Base-by-base conservation (phyloP, 2,888 invertebrate genomes). In the Formica aserva region DNA sequence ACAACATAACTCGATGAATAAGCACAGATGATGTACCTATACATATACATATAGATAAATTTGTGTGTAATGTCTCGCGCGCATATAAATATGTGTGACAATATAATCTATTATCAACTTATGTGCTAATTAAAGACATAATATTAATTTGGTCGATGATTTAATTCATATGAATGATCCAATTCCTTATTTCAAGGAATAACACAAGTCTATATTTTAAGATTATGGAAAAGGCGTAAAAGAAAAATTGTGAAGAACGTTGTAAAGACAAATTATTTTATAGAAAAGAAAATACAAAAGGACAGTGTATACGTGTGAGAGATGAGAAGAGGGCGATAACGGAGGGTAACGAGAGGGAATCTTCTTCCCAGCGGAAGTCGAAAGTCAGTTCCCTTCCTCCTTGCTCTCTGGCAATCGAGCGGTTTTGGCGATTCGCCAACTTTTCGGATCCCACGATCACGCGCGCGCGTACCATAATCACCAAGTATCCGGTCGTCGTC, bases 321-420 rank as follows among this genome's bases (percentile, higher is more conserved):
- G 63, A 60, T 57, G 67, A 22, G 18, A 32, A 66, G 77, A 9
- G 41, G 35, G 45, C 18, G 78, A 60, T 77, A 65, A 65, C n/a
- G 41, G 13, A 52, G 29, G 38, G 18, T 41, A 57, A 65, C 63
- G 80, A 78, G 63, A 82, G 60, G 45, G 60, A 65, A 62, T 48
- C 69, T 75, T 82, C n/a, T 18, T 72, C 72, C 72, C 82, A 72
- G 60, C 85, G 89, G 88, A 89, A 89, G 89, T 86, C 83, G 85
- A 85, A 88, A 89, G 86, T 82, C 88, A 57, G 63, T 57, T 55
- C 52, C 71, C 67, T 35, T 60, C 55, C 77, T 74, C 77, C 78
- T 87, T 69, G 48, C 72, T 26, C 32, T 35, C 60, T 11, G 8
- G n/a, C 84, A 81, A 89, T 87, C 78, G 41, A 48, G 26, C 74